Conservation (phyloP, 1,140 invertebrate genomes). For the Kradibia gibbosae region DNA sequence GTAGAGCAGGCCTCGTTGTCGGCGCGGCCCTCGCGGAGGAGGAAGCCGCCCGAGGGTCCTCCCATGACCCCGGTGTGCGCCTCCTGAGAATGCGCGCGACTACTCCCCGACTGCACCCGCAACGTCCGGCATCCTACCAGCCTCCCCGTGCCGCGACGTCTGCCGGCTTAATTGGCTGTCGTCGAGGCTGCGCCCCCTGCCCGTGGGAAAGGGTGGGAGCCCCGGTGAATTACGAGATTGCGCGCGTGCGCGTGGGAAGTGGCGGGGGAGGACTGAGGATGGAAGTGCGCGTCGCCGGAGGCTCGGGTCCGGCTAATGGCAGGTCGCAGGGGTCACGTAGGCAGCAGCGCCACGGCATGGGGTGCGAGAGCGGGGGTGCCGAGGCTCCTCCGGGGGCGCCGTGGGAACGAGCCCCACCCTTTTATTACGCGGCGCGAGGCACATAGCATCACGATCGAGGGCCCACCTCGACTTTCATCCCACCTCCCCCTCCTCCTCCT, state of each 20-base stretch:
- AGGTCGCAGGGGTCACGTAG: slow-evolving; percentile 68
- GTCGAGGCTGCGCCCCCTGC: slow-evolving; percentile 51
- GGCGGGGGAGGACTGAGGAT: no score
- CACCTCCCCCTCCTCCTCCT: slow-evolving; percentile 9
- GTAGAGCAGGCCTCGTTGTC: not conserved
- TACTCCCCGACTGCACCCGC: slow-evolving; percentile 32
- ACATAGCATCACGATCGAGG: slow-evolving; percentile 7
- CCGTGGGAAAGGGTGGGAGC: slow-evolving; percentile 41
- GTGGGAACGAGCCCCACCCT: slow-evolving; percentile 48
- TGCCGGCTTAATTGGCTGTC: slow-evolving; percentile 61
- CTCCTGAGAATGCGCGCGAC: slow-evolving; percentile 64
- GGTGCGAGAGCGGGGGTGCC: slow-evolving; percentile 32
- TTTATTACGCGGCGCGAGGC: slow-evolving; percentile 40
- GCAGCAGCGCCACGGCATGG: slow-evolving; percentile 61
- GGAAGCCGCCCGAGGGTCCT: slow-evolving; percentile 71
- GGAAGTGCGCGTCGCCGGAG: slow-evolving; percentile 66
- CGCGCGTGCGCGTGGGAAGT: slow-evolving; percentile 41
- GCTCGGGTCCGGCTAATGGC: slow-evolving; percentile 69
- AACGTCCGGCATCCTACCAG: slow-evolving; percentile 50
- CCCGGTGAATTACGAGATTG: slow-evolving; percentile 49
- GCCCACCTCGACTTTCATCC: no score
- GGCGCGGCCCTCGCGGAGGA: slow-evolving; percentile 50
- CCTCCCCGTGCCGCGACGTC: slow-evolving; percentile 14
- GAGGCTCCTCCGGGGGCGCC: slow-evolving; percentile 10
- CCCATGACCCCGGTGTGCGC: slow-evolving; percentile 70